Evolutionary conservation across 2,797 vertebrate species (phyloP).

Genomic region (Ambastaia sidthimunki): DNA sequence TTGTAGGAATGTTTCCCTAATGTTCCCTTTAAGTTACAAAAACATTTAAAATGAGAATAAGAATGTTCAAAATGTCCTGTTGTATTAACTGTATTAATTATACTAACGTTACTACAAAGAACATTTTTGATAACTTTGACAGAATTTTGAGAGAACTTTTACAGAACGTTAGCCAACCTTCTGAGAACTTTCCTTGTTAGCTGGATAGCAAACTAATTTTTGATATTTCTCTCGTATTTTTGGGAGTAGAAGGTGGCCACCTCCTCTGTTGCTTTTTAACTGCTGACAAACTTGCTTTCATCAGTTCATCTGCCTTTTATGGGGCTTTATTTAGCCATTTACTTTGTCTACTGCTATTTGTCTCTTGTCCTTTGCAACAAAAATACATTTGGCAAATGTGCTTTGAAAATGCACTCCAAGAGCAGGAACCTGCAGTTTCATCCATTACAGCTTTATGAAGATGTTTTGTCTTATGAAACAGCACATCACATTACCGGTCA

Average conservation of each 20-base stretch:
- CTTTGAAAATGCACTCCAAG: slow-evolving; percentile 37
- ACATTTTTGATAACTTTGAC: too few species aligned
- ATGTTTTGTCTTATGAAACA: slow-evolving; percentile 16
- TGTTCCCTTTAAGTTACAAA: too few species aligned
- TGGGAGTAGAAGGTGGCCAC: slow-evolving; percentile 43
- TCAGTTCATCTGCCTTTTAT: slow-evolving; percentile 17
- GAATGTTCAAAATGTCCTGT: too few species aligned
- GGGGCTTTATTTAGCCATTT: slow-evolving; percentile 44
- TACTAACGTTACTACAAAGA: too few species aligned
- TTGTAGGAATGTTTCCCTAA: too few species aligned
- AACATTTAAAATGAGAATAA: too few species aligned
- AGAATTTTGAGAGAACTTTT: too few species aligned
- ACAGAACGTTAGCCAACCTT: too few species aligned
- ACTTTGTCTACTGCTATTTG: slow-evolving; percentile 38
- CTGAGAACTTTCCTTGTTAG: too few species aligned
- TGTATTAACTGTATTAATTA: too few species aligned
- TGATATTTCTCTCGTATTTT: neutral
- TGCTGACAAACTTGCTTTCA: slow-evolving; percentile 30
- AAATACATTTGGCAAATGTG: slow-evolving; percentile 49
- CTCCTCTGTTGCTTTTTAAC: slow-evolving; percentile 36
- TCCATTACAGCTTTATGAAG: slow-evolving; percentile 39
- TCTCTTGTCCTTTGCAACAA: slow-evolving; percentile 44
- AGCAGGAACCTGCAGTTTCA: slow-evolving; percentile 23
- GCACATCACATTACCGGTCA: slow-evolving; percentile 20
- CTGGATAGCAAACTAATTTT: neutral